phyloP scores from a whole-genome alignment of 2,888 invertebrate species.

The Hypsopygia costalis region DNA sequence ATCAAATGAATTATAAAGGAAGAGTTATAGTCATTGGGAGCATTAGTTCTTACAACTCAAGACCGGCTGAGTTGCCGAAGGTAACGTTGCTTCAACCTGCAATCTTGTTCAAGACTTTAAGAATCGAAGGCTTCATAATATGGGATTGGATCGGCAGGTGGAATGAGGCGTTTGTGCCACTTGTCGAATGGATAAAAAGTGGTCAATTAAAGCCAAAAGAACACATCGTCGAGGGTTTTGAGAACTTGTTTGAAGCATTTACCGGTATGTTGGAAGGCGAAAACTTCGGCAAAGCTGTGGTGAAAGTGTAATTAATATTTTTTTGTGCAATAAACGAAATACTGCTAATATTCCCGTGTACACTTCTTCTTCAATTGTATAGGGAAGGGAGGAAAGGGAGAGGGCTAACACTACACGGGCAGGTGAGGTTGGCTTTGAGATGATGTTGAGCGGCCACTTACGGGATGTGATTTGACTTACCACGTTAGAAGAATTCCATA shows the following conservation, averaged over 20 bases:
- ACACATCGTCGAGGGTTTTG: slow-evolving; percentile 82
- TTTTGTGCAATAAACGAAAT: no score
- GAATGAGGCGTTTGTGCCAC: not conserved
- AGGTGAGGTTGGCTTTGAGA: no score
- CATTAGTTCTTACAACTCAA: slow-evolving; percentile 65
- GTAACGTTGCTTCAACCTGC: slow-evolving; percentile 55
- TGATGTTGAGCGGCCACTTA: no score
- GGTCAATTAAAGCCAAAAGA: slow-evolving; percentile 60
- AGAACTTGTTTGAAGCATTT: slow-evolving; percentile 83
- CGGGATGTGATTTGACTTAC: slow-evolving; percentile 39
- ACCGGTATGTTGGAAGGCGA: slow-evolving; percentile 76
- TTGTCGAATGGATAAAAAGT: slow-evolving; percentile 2
- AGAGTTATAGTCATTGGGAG: slow-evolving; percentile 81
- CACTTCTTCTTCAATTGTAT: no score
- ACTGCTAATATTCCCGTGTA: no score
- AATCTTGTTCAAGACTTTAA: slow-evolving; percentile 71
- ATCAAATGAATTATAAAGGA: slow-evolving; percentile 77
- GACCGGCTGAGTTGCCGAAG: slow-evolving; percentile 11
- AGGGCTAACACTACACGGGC: no score
- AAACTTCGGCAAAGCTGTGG: slow-evolving; percentile 76
- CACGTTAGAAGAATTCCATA: slow-evolving; percentile 56
- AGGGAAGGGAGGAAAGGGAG: no score
- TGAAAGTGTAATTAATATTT: slow-evolving; percentile 2
- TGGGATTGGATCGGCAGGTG: not conserved
- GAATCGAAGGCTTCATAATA: slow-evolving; percentile 19